Evolutionary conservation across 2,888 invertebrate species (phyloP), one percentile per base, ranked within the genome.

Genomic region (Cantharis flavilabris): DNA sequence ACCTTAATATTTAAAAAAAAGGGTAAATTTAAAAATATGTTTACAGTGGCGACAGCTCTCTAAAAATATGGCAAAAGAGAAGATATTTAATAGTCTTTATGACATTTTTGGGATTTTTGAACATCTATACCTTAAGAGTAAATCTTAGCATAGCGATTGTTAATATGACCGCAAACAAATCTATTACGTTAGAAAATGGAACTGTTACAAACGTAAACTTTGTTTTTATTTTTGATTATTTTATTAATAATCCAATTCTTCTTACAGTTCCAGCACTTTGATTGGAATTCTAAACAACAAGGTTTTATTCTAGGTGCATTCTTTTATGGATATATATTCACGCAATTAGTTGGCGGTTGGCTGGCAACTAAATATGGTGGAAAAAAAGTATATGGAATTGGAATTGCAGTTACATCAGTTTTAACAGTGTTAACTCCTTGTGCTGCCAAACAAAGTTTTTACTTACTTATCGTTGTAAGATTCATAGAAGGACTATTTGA

Each of bases 121-220:
- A 95, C 83, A 93, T 95, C 2, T 96, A 96, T 87, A 93, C 95
- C 3, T 89, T 96, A 77, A 90, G 96, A 64, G 97, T 96, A 5
- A 97, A 97, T 89, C 90, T 98, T 81, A 97, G 97, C 81, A 95
- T 98, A n/a, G 97, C 97, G 3, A 95, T 98, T 82, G 97, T 98
- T 67, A 96, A 97, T 79, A 98, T 98, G 98, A 96, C 95, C 0
- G 92, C 94, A 84, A 91, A 93, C 23, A 89, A 91, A 78, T 92
- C 91, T 70, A 90, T 91, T 5, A 88, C 89, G 63, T 89, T 92
- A 76, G 91, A 90, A 1, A 92, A 93, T 82, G 95, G 94, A n/a
- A 92, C 91, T 0, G 85, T 90, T 69, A 89, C 90, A 72, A 87
- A 88, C 82, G 93, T 92, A 85, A 91, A 91, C 88, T 72, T 67